Conservation (phyloP, 2,888 invertebrate species). For the Horisme vitalbata region DNA sequence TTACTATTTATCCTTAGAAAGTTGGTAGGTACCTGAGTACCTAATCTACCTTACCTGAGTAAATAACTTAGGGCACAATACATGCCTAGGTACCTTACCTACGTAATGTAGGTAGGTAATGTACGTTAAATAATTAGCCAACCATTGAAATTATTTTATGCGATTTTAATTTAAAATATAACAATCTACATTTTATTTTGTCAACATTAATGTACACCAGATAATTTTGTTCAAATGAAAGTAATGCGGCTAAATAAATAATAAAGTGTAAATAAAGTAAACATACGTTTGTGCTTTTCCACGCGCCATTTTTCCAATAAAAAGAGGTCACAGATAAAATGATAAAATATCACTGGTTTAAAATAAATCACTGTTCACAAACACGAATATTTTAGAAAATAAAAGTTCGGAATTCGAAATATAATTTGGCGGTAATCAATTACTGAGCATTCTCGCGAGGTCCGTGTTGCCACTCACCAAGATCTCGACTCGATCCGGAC, state of each 20-base stretch:
- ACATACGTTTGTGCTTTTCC: constrained; percentile 69
- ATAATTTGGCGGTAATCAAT: constrained; percentile 71
- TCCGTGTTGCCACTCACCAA: constrained; percentile 76
- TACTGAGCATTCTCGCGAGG: constrained; percentile 75
- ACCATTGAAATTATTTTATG: no score
- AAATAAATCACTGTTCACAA: constrained; percentile 49
- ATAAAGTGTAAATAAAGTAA: constrained; percentile 37
- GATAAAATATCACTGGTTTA: constrained; percentile 46
- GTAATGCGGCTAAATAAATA: constrained; percentile 18
- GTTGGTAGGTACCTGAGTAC: no score
- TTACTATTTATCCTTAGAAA: no score
- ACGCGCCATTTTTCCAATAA: constrained; percentile 59
- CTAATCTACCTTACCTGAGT: no score
- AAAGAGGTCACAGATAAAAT: constrained; percentile 44
- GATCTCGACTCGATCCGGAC: constrained; percentile 73
- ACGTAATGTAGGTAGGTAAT: no score
- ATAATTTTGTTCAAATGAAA: not conserved
- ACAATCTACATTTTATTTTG: no score
- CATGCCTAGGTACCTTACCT: no score
- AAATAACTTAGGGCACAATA: no score
- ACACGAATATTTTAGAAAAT: constrained; percentile 44
- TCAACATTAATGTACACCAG: no score
- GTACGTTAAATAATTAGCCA: no score
- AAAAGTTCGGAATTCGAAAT: constrained; percentile 50
- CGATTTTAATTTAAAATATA: no score